Evolutionary conservation across 2,888 invertebrate genomes (phyloP).

Genomic region (Allacma fusca): DNA sequence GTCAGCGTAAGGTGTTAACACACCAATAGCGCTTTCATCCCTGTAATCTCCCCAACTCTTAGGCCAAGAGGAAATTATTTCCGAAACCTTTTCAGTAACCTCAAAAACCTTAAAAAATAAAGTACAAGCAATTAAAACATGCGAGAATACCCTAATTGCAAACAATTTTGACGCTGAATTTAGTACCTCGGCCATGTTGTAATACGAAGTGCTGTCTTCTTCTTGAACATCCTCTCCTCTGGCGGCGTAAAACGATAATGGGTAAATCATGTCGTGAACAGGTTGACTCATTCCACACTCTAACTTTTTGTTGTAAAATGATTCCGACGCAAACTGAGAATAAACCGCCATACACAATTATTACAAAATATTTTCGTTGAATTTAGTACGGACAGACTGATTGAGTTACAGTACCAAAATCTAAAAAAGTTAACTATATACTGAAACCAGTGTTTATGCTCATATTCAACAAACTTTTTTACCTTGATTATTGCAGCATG

Average conservation of each 20-base stretch:
- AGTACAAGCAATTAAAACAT: constrained; percentile 23
- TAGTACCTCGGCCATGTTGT: constrained; percentile 78
- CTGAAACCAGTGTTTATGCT: no score
- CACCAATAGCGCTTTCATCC: constrained; percentile 78
- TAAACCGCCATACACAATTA: no score
- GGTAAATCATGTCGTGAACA: constrained; percentile 72
- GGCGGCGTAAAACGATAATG: constrained; percentile 81
- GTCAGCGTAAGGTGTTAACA: constrained; percentile 85
- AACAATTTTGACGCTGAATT: neutral
- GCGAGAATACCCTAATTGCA: constrained; percentile 58
- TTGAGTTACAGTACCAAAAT: no score
- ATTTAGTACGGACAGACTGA: no score
- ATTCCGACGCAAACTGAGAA: constrained; percentile 75
- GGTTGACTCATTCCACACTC: constrained; percentile 77
- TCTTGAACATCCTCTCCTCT: constrained; percentile 83
- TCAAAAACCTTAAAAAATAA: constrained; percentile 70
- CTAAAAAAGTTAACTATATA: no score
- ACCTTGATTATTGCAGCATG: constrained; percentile 80
- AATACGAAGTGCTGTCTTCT: constrained; percentile 76
- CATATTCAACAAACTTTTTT: no score
- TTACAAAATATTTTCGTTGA: no score
- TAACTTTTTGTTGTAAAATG: constrained; percentile 81
- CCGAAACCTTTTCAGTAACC: constrained; percentile 77
- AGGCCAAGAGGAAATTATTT: constrained; percentile 79
- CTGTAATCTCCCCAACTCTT: constrained; percentile 76